phyloP scores from a whole-genome alignment of 2,113 vertebrate species.

The Halichoerus grypus region DNA sequence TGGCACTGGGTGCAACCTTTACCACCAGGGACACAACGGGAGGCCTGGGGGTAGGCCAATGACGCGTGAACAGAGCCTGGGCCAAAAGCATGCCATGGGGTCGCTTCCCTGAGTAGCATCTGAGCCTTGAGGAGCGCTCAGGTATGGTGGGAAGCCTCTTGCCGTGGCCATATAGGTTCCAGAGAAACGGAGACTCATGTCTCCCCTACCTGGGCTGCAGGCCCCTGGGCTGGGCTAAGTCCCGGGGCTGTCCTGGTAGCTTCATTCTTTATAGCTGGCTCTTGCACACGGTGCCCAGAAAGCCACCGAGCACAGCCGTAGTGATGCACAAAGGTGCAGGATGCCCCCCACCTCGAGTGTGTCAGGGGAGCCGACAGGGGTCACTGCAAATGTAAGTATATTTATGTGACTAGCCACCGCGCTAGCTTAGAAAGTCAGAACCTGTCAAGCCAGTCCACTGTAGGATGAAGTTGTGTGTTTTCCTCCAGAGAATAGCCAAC shows the following conservation, averaged over 20 bases:
- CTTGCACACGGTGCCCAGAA: background rate
- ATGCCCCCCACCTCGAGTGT: no score
- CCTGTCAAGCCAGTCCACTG: background rate
- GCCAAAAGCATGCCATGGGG: rapidly evolving
- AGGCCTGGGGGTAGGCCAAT: background rate
- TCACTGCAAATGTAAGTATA: background rate
- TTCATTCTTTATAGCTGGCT: rapidly evolving
- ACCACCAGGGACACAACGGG: no score
- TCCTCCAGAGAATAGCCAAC: background rate
- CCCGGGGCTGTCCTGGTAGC: background rate
- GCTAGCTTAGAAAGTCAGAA: background rate
- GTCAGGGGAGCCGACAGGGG: rapidly evolving
- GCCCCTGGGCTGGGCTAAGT: background rate
- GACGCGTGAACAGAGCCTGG: background rate
- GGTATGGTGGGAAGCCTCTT: background rate
- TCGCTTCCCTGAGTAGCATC: background rate
- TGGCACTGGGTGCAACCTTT: no score
- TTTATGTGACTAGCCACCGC: background rate
- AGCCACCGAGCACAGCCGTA: background rate
- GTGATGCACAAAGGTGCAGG: background rate
- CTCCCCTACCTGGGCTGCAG: background rate
- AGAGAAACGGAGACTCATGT: background rate
- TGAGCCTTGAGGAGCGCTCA: no score
- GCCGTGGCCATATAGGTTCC: background rate
- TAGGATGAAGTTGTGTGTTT: rapidly evolving